phyloP scores from a whole-genome alignment of 1,140 invertebrate species.

The Heliconius congener region DNA sequence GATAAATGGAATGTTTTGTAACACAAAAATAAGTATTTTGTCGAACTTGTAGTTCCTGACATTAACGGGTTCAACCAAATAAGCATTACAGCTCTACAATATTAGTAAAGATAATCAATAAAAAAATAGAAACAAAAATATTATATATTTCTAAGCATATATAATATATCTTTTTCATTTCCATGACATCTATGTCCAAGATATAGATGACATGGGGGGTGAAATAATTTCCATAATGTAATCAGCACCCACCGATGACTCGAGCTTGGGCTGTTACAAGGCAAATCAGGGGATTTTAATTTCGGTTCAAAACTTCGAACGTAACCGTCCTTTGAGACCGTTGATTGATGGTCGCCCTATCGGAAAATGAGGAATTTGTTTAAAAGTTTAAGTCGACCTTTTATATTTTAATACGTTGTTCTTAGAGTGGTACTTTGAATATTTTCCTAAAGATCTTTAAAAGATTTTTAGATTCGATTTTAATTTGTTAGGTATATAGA shows the following conservation, averaged over 20 bases:
- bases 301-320: conserved; percentile 63
- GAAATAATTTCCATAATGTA: conserved; percentile 75
- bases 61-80: no score
- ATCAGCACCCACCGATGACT: conserved; percentile 73
- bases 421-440: background rate
- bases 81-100: no score
- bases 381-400: conserved; percentile 12
- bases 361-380: conserved; percentile 41
- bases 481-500: background rate
- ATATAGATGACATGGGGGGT: conserved; percentile 63
- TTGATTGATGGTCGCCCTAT: conserved; percentile 56
- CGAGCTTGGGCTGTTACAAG: conserved; percentile 50
- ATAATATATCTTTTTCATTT: conserved; percentile 32
- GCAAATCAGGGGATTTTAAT: conserved; percentile 67
- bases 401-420: conserved; percentile 6
- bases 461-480: background rate
- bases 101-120: no score
- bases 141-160: no score
- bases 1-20: no score
- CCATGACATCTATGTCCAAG: conserved; percentile 42
- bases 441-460: background rate
- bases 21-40: no score
- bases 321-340: conserved; percentile 50
- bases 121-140: no score
- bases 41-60: no score